phyloP scores from a whole-genome alignment of 2,113 vertebrate species.

The Oryzias curvinotus region DNA sequence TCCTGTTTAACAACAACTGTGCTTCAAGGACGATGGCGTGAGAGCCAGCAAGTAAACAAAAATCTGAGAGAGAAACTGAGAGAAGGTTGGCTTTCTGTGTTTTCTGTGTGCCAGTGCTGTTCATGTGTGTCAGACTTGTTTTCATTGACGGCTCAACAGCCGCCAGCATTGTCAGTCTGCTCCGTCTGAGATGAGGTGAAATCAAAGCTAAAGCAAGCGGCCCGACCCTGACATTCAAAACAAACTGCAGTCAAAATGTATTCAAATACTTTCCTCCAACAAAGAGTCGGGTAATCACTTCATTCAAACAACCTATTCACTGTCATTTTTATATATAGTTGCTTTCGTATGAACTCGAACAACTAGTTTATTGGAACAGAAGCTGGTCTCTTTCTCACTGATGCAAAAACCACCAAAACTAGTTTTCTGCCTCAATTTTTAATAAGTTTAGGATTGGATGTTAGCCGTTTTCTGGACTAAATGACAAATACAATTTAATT shows the following conservation, averaged over 20 bases:
- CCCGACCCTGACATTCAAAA: conserved; percentile 55
- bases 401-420: too few relatives aligned
- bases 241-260: conserved; percentile 27
- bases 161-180: conserved; percentile 43
- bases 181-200: conserved; percentile 31
- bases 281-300: conserved; percentile 34
- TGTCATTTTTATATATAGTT: conserved; percentile 24
- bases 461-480: too few relatives aligned
- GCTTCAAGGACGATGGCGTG: too few relatives aligned
- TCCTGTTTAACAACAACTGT: too few relatives aligned
- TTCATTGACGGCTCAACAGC: conserved; percentile 30
- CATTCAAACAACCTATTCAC: conserved; percentile 36
- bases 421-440: too few relatives aligned
- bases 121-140: conserved; percentile 44
- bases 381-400: not conserved
- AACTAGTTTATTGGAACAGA: conserved; percentile 26
- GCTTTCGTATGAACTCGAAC: conserved; percentile 28
- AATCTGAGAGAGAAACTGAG: conserved; percentile 3
- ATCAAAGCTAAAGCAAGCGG: conserved; percentile 28
- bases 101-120: conserved; percentile 19
- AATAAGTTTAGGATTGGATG: too few relatives aligned
- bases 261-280: conserved; percentile 27
- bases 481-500: too few relatives aligned
- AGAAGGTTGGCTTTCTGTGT: conserved; percentile 26
- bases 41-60: conserved; percentile 9